A percentile compares a stretch with the other conserved stretches of the same genome.
phyloP scores from a whole-genome alignment of 2,113 vertebrate genomes.

The Rhynchomys soricoides region DNA sequence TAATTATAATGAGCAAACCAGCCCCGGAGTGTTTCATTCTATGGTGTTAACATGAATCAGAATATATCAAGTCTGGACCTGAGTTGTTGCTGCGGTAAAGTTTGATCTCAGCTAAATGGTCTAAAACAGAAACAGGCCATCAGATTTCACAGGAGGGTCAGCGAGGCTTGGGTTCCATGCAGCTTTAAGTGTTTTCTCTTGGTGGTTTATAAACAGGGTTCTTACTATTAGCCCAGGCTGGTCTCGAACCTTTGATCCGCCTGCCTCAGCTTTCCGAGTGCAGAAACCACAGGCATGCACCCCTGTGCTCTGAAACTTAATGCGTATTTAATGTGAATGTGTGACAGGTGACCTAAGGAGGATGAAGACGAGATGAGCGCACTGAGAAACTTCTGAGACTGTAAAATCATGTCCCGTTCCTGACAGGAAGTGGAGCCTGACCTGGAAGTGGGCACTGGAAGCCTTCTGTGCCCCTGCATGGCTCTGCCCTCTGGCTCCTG shows the following conservation, averaged over 20 bases:
- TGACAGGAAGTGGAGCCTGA: background rate
- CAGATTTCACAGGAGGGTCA: background rate
- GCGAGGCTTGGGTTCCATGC: background rate
- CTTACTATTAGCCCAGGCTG: background rate
- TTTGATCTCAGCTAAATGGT: background rate
- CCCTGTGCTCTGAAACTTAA: background rate
- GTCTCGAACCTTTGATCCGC: background rate
- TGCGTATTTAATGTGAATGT: background rate
- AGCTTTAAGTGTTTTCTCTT: background rate
- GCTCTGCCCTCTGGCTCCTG: background rate
- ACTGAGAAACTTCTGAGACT: constrained; percentile 10
- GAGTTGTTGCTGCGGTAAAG: constrained; percentile 19
- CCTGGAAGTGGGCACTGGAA: background rate
- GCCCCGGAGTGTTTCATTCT: background rate
- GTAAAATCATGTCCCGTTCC: background rate
- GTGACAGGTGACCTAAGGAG: background rate
- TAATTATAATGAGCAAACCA: constrained; percentile 39
- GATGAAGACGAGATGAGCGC: background rate
- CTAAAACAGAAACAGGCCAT: constrained; percentile 24
- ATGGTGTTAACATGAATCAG: background rate
- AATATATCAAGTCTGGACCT: background rate
- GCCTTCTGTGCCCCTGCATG: accelerated
- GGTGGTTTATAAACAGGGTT: background rate
- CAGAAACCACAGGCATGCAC: background rate
- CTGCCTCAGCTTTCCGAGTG: background rate